Conservation (phyloP, 2,797 vertebrate species). For the Ibycter americanus region DNA sequence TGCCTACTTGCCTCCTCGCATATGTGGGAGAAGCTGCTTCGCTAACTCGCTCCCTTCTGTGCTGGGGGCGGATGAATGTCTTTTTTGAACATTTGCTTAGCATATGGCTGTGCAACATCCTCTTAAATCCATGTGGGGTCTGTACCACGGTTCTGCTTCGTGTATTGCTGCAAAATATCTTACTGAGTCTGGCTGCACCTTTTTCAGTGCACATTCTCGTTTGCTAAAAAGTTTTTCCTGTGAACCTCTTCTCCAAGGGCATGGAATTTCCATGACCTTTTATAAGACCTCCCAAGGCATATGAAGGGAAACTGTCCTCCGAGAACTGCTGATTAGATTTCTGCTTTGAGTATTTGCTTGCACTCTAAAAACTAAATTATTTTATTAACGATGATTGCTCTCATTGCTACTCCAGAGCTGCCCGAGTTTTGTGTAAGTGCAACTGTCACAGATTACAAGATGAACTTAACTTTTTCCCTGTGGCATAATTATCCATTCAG, state of each 20-base stretch:
- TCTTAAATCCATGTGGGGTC: not conserved
- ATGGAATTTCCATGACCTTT: not conserved
- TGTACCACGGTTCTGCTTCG: not conserved
- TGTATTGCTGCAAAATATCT: not conserved
- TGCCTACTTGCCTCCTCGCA: not conserved
- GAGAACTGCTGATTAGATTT: not conserved
- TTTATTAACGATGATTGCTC: not conserved
- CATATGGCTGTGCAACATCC: not conserved
- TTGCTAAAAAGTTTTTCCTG: not conserved
- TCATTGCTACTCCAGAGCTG: not conserved
- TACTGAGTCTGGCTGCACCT: not conserved
- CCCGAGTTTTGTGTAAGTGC: not conserved
- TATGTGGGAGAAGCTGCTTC: not conserved
- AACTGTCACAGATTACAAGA: not conserved
- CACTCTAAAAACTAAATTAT: not conserved
- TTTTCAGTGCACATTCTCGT: accelerated
- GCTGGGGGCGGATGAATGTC: not conserved
- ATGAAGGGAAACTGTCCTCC: not conserved
- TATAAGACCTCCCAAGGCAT: not conserved
- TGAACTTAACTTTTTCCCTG: not conserved
- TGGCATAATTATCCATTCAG: not conserved
- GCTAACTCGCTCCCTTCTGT: not conserved
- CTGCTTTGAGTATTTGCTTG: not conserved
- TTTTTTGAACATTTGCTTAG: not conserved
- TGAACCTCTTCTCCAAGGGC: not conserved